Evolutionary conservation across 2,113 vertebrate genomes (phyloP).

Genomic region (Syngnathus scovelli): DNA sequence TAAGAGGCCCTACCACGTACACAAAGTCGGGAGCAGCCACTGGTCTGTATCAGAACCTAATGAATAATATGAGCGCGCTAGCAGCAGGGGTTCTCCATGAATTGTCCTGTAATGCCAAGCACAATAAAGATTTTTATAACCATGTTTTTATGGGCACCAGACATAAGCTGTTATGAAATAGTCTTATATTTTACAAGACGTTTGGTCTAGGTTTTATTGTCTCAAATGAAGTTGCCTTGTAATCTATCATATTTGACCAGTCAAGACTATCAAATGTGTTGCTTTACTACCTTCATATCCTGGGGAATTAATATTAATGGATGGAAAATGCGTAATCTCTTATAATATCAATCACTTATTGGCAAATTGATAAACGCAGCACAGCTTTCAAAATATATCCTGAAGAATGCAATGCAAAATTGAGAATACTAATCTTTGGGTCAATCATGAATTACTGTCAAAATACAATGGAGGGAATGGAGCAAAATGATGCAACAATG

Average conservation of each 20-base stretch:
- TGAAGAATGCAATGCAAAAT: not conserved
- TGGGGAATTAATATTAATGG: constrained; percentile 13
- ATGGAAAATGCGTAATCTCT: not conserved
- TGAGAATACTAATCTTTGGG: not conserved
- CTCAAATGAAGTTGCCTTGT: constrained; percentile 37
- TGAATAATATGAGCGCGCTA: constrained; percentile 64
- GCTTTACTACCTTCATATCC: constrained; percentile 20
- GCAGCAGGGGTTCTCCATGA: constrained; percentile 53
- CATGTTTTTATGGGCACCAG: constrained; percentile 57
- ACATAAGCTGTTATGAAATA: constrained; percentile 52
- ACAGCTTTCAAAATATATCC: constrained; percentile 1
- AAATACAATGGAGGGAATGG: not conserved
- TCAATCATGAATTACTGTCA: not conserved
- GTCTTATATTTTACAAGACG: constrained; percentile 41
- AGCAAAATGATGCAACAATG: not conserved
- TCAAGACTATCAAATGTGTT: constrained; percentile 23
- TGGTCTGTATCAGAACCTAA: constrained; percentile 62
- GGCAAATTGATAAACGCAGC: not conserved
- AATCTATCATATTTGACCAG: constrained; percentile 42
- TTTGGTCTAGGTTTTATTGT: constrained; percentile 36
- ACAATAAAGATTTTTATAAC: constrained; percentile 62
- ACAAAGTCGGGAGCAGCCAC: constrained; percentile 44
- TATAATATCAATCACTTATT: constrained; percentile 11
- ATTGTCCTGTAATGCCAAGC: constrained; percentile 59
- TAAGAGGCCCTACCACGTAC: constrained; percentile 45